A percentile compares a stretch with the other conserved stretches of the same genome.
phyloP scores from a whole-genome alignment of 2,113 vertebrate genomes.

The Triplophysa siluroides region DNA sequence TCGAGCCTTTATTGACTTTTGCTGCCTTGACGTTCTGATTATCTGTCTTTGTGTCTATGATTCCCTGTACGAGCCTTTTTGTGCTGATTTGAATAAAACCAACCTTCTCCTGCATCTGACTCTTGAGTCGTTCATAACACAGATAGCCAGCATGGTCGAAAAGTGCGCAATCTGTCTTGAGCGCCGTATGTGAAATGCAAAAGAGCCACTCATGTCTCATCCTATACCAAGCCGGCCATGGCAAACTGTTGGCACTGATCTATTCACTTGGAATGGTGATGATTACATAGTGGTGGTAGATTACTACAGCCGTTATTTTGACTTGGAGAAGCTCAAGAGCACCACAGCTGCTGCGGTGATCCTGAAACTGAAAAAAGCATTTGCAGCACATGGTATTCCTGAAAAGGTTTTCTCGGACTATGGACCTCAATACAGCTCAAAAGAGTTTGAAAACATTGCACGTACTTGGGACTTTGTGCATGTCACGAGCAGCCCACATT shows the following conservation, averaged over 20 bases:
- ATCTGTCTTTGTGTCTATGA: no score
- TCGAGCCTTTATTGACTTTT: no score
- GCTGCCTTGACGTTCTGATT: no score
- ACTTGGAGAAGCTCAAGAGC: background rate
- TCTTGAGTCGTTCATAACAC: no score
- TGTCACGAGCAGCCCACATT: no score
- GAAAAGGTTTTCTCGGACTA: background rate
- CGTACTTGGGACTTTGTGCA: no score
- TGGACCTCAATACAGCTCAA: background rate
- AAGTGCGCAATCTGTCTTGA: no score
- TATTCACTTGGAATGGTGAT: background rate
- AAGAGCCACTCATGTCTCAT: slow-evolving; percentile 8
- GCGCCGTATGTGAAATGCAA: no score
- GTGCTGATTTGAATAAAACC: no score
- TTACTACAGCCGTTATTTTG: background rate
- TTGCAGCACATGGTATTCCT: background rate
- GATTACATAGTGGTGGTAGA: background rate
- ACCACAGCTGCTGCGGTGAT: background rate
- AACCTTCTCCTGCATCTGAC: no score
- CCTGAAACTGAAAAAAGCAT: background rate
- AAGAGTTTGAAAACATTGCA: background rate
- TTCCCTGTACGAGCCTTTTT: no score
- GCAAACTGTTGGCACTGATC: background rate
- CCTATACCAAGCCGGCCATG: background rate
- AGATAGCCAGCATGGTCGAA: no score